Base-by-base conservation (phyloP, 37 sponge, comb jelly and placozoan genomes). In the Eunapius fragilis region DNA sequence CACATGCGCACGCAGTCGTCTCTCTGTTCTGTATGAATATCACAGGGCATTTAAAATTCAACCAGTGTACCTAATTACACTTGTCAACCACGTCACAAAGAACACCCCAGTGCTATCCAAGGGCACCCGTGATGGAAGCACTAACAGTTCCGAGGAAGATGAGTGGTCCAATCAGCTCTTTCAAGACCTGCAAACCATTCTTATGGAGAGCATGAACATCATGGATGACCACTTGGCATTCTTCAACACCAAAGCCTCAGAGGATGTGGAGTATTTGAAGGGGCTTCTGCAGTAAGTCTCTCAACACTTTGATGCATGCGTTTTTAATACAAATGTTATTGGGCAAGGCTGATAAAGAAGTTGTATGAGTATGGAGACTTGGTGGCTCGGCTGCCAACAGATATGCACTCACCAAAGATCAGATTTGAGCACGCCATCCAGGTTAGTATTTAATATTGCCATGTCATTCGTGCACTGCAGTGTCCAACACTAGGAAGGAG, bases 1-100 rank as follows among this genome's bases (percentile, higher is more conserved):
- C 47, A 30, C 73, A 72, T 22, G 14, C 22, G 9, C 72, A 67
- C 37, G 9, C 85, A 89, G 89, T 47, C 84, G 78, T 25, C 50
- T 89, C 26, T 79, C 79, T 76, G 81, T 90, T 28, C 81, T 85
- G 24, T 17, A 80, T 50, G 71, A 90, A 37, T 90, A 90, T 58
- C 90, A 90, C 77, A 80, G 48, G 85, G 7, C 31, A 33, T 79
- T 81, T 80, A 82, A 81, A 23, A 68, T 90, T 9, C n/a, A 67
- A 37, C 79, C 80, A 67, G 17, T 28, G 7, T 26, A 77, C 27
- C 35, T 90, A 25, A 28, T 32, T 17, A 2, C 37, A 25, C 68
- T 85, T 31, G 17, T 90, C 23, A 31, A 17, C 12, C 22, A 67
- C 76, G 80, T 90, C 41, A 68, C 58, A 75, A 33, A 82, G 35